Base-by-base conservation (phyloP, 1,140 invertebrate species). In the Drepana arcuata region DNA sequence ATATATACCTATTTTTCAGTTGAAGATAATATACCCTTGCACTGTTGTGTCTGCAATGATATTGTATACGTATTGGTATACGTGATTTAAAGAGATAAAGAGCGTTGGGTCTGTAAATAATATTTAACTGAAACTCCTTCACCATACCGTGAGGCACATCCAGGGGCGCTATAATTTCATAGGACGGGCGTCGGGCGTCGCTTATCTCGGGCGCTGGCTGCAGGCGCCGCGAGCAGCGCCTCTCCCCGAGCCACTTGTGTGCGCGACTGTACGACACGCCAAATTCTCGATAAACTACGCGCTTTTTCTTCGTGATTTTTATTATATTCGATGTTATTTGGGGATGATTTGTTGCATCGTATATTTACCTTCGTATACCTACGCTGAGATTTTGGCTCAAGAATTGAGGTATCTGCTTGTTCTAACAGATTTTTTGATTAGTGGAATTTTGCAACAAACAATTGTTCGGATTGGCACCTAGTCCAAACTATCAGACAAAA, bases 141-240 rank as follows among this genome's bases (percentile, higher is more conserved):
- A 54, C 39, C 13, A 21, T 7, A 43, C 51, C 37, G 26, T 42
- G 46, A 49, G 48, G 45, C 43, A 6, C 16, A 18, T 18, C 18
- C 23, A 47, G 48, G 67, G 68, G 73, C 66, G 68, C 70, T 72
- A 78, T 74, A 74, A 74, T 78, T 74, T 65, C 62, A 67, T 68
- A 21, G 66, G 68, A 67, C 70, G 62, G 18, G 68, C 66, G 72
- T 71, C 65, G 66, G 57, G 59, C 59, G 50, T 49, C 69, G 70
- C 65, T 78, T 74, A 72, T 72, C 68, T 68, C 65, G 56, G 67
- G 63, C 60, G 68, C 61, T 21, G 18, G 18, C 18, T 70, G 55
- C 59, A 72, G 70, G 70, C 70, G 72, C 72, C 69, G 53, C 55
- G 35, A 60, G 48, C 59, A 66, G 63, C 67, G 72, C 72, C 69